Evolutionary conservation across 2,888 invertebrate species (phyloP).

Genomic region (Erebia epiphron): DNA sequence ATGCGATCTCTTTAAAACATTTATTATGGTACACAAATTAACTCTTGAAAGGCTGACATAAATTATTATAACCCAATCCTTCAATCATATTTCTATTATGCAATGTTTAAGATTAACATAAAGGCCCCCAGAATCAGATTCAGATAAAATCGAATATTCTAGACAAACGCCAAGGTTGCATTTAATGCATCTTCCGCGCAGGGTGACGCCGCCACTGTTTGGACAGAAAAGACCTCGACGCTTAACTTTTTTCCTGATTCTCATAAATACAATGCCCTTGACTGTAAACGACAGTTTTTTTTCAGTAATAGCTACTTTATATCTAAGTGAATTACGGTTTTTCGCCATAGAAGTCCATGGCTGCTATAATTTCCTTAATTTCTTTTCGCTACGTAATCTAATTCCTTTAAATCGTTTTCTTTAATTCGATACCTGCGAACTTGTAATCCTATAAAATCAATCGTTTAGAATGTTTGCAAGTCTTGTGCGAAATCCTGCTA

Average conservation of each 20-base stretch:
- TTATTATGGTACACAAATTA: background rate
- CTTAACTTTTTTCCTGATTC: constrained; percentile 72
- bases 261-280: constrained; percentile 68
- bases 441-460: no score
- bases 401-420: no score
- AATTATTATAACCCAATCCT: background rate
- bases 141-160: constrained; percentile 31
- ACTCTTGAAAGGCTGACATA: background rate
- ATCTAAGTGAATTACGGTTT: constrained; percentile 4
- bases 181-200: constrained; percentile 64
- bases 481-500: background rate
- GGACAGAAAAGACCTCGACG: constrained; percentile 67
- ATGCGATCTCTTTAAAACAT: background rate
- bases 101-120: constrained; percentile 7
- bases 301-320: constrained; percentile 2
- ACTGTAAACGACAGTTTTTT: constrained; percentile 54
- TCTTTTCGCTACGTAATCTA: background rate
- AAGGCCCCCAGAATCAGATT: background rate
- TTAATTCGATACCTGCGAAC: no score
- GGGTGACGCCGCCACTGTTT: constrained; percentile 61
- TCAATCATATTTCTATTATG: constrained; percentile 8
- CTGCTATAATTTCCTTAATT: background rate
- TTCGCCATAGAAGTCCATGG: background rate
- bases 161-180: constrained; percentile 42
- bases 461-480: no score